Percentiles rank a stretch among this genome's conserved stretches.
Evolutionary conservation across 2,797 vertebrate species (phyloP).

Genomic region (Chanos chanos): DNA sequence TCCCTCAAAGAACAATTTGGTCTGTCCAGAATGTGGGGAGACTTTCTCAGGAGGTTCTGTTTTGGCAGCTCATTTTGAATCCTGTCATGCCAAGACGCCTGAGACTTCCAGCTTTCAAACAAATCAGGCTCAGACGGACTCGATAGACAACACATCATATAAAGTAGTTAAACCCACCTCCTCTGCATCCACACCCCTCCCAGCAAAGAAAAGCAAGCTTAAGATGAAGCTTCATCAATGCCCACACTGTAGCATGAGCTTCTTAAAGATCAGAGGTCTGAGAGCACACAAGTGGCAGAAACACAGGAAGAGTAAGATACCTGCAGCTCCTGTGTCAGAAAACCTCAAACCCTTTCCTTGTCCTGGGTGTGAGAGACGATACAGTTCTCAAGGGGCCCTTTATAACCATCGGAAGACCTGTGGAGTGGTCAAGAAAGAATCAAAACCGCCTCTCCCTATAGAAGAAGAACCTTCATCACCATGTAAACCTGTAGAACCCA

Average conservation of each 20-base stretch:
- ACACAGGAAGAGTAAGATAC: slow-evolving; percentile 51
- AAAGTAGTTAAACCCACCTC: background rate
- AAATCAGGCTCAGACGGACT: slow-evolving; percentile 2
- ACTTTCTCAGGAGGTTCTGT: slow-evolving; percentile 48
- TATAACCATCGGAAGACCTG: slow-evolving; percentile 50
- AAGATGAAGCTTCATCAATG: slow-evolving; percentile 58
- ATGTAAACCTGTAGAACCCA: slow-evolving; percentile 38
- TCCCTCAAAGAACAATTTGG: slow-evolving; percentile 10
- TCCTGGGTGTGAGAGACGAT: slow-evolving; percentile 47
- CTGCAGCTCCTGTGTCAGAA: background rate
- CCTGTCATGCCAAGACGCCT: slow-evolving; percentile 34
- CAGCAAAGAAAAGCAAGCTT: slow-evolving; percentile 13
- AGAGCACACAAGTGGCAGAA: slow-evolving; percentile 74
- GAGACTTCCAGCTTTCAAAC: slow-evolving; percentile 17
- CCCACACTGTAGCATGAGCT: slow-evolving; percentile 62
- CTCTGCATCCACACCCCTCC: background rate
- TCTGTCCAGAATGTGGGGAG: slow-evolving; percentile 48
- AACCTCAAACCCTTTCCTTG: slow-evolving; percentile 34
- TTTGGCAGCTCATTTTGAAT: slow-evolving; percentile 48
- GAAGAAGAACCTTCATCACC: slow-evolving; percentile 33
- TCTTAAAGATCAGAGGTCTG: slow-evolving; percentile 65
- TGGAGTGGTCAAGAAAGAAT: slow-evolving; percentile 10
- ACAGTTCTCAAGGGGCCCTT: slow-evolving; percentile 42
- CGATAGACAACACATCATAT: background rate
- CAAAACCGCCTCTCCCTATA: background rate